These are phyloP conservation scores for Lagopus leucura DNA, from an alignment of 2,113 vertebrate species.

Conservation along the genomic window DNA sequence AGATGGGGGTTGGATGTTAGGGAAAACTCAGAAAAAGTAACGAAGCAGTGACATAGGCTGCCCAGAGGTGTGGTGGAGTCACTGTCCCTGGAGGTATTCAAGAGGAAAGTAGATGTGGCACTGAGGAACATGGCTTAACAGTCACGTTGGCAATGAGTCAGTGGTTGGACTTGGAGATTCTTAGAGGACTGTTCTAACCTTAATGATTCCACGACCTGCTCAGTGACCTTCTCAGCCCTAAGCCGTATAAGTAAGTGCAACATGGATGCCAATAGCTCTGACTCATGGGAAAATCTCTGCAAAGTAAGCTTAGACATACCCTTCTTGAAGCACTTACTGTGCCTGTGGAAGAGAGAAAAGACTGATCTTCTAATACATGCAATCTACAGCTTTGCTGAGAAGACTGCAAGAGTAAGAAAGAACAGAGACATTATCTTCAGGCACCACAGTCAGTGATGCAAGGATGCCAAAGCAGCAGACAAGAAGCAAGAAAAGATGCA, in stretches of 20 bases:
- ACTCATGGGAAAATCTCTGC: not conserved
- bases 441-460: not conserved
- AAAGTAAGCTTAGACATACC: not conserved
- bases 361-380: not conserved
- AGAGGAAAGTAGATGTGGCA: too few species aligned
- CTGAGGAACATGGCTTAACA: too few species aligned
- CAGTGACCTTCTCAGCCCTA: not conserved
- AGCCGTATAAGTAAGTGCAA: not conserved
- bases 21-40: too few species aligned
- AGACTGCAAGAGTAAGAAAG: not conserved
- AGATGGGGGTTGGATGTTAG: too few species aligned
- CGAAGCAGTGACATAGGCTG: too few species aligned
- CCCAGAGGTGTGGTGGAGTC: too few species aligned
- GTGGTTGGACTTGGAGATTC: too few species aligned
- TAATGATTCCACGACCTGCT: not conserved
- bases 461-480: not conserved
- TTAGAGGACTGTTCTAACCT: too few species aligned
- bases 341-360: not conserved
- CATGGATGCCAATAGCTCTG: not conserved
- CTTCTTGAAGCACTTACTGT: not conserved
- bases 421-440: not conserved
- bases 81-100: too few species aligned
- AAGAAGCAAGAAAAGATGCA: not conserved
- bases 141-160: too few species aligned
- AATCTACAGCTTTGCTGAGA: not conserved